Evolutionary conservation across 2,797 vertebrate genomes (phyloP), one percentile per base, ranked within the genome.

Genomic region (Notolepis coatsorum): DNA sequence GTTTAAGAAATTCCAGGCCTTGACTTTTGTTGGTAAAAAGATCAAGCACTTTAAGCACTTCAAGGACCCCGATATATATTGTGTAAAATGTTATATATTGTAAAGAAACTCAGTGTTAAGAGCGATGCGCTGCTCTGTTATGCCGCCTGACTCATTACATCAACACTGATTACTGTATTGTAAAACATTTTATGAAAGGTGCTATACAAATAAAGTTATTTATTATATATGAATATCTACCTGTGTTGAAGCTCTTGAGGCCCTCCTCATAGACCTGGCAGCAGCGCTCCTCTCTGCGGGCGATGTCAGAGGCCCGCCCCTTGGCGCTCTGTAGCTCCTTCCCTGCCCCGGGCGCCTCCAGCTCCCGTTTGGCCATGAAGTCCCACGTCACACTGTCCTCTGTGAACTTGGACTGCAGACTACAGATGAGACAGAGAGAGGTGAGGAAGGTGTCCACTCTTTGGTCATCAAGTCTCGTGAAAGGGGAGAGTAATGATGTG

Each of bases 211-310:
- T n/a, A n/a, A n/a, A n/a, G n/a, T n/a, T n/a, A n/a, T n/a, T n/a
- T 9, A 38, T 28, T 39, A 17, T 12, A 27, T 61, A 4, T 10
- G 18, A 56, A 35, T 12, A 33, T 52, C 55, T 73, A 99, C 98
- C 97, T 48, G 92, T 94, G 53, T 90, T 87, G 1, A 97, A 79
- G 28, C 80, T 86, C 75, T 68, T 86, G 13, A 98, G 68, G 0
- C 95, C 96, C 74, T 96, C 94, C 23, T 98, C 96, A 3, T 97
- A 99, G 1, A 99, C 94, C 1, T 90, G 92, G 54, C 92, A 93
- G 84, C 95, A 95, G 12, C 94, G 90, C 31, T 95, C 94, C 80
- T 99, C 97, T 49, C 85, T 91, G 10, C 77, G 89, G 63, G 69
- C 82, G 58, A 93, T 52, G 15, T 96, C 95, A 0, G 84, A 83